A percentile compares a stretch with the other conserved stretches of the same genome.
Evolutionary conservation across 2,113 vertebrate species (phyloP).

Genomic region (Alouatta palliata): DNA sequence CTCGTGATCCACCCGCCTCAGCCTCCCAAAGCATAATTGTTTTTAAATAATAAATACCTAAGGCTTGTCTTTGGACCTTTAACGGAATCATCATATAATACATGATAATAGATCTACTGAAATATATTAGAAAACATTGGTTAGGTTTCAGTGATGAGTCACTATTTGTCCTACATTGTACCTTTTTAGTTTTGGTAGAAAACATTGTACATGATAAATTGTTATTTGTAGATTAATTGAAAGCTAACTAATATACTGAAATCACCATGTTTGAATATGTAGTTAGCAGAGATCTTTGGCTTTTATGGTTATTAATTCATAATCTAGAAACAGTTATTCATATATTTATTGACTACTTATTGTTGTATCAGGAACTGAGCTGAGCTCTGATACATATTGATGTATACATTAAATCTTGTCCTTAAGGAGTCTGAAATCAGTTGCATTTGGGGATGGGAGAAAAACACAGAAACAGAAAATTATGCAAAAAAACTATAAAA

Average conservation of each 20-base stretch:
- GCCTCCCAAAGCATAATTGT: too few relatives aligned
- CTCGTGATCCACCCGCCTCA: too few relatives aligned
- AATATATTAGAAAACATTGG: not conserved
- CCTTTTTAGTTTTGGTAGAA: constrained; percentile 28
- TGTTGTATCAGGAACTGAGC: not conserved
- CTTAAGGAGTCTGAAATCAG: not conserved
- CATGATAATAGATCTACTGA: not conserved
- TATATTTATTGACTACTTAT: not conserved
- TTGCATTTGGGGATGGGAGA: not conserved
- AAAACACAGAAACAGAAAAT: not conserved
- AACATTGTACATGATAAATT: not conserved
- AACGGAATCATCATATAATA: not conserved
- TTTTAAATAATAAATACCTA: not conserved
- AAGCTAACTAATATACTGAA: not conserved
- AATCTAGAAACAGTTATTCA: not conserved
- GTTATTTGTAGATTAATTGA: constrained; percentile 24
- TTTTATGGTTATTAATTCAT: not conserved
- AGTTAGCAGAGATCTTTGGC: not conserved
- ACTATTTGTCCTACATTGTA: not conserved
- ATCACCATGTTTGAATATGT: not conserved
- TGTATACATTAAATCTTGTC: not conserved
- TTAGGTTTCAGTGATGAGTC: not conserved
- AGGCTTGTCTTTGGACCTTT: not conserved
- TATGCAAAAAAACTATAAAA: not conserved
- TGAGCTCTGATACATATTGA: not conserved